phyloP scores from a whole-genome alignment of 2,888 invertebrate genomes.

The Neoscelio sp. region DNA sequence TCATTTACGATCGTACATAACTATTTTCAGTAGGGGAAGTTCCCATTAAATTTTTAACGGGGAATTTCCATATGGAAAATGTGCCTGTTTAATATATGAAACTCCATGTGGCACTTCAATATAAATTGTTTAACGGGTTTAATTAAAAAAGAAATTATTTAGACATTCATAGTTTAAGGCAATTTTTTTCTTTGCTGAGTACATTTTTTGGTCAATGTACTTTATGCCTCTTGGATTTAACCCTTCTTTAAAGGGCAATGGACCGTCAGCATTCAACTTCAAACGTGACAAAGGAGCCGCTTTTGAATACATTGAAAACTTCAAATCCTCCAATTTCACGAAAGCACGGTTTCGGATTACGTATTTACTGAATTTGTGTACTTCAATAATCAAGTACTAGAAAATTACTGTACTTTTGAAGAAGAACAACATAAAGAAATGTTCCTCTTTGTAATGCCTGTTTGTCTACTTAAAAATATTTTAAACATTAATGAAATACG shows the following conservation, averaged over 20 bases:
- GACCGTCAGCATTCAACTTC: slow-evolving; percentile 25
- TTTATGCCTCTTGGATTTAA: slow-evolving; percentile 32
- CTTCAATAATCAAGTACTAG: slow-evolving; percentile 36
- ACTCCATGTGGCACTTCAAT: too few species aligned
- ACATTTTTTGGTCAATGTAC: slow-evolving; percentile 40
- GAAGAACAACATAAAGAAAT: neutral
- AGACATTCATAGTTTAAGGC: neutral
- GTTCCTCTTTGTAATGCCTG: neutral
- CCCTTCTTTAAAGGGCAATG: slow-evolving; percentile 45
- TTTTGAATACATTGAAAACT: slow-evolving; percentile 50
- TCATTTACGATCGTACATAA: too few species aligned
- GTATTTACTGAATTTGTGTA: slow-evolving; percentile 36
- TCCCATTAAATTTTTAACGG: too few species aligned
- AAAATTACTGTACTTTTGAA: slow-evolving; percentile 27
- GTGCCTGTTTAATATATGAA: too few species aligned
- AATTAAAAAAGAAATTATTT: too few species aligned
- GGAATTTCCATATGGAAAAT: too few species aligned
- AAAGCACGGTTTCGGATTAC: slow-evolving; percentile 40
- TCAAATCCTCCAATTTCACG: slow-evolving; percentile 49
- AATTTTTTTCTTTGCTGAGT: slow-evolving; percentile 7
- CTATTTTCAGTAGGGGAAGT: too few species aligned
- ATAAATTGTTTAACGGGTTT: neutral
- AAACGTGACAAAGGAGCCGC: slow-evolving; percentile 50
- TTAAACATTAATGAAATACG: too few species aligned
- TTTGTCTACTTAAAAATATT: too few species aligned